Conservation (phyloP, 2,797 vertebrate genomes). For the Scleropages formosus region DNA sequence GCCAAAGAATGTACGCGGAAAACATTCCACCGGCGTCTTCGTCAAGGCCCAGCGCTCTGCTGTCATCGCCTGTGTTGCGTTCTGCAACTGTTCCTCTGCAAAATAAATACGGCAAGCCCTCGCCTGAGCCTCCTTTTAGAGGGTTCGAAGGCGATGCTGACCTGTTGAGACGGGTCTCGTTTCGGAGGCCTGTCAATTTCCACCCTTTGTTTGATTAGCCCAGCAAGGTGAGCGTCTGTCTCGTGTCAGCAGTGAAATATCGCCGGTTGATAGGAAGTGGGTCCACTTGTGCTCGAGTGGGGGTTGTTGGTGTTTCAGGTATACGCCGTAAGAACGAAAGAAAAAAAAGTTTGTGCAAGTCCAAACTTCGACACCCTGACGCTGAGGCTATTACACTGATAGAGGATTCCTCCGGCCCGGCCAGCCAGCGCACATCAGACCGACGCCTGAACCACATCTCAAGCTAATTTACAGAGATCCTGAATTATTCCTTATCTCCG, state of each 20-base stretch:
- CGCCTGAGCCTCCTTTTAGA: constrained; percentile 54
- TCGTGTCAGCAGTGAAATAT: constrained; percentile 66
- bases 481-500: constrained; percentile 73
- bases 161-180: constrained; percentile 55
- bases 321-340: neutral
- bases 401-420: constrained; percentile 61
- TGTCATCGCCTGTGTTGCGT: constrained; percentile 50
- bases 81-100: constrained; percentile 56
- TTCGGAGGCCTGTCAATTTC: constrained; percentile 43
- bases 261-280: constrained; percentile 54
- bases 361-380: constrained; percentile 65
- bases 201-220: constrained; percentile 64
- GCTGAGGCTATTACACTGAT: constrained; percentile 69
- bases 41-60: constrained; percentile 28
- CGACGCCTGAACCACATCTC: constrained; percentile 69
- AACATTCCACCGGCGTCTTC: constrained; percentile 30
- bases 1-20: neutral
- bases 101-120: constrained; percentile 58
- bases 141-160: constrained; percentile 58
- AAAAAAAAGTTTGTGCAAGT: constrained; percentile 43
- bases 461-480: constrained; percentile 80
- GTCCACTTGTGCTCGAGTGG: neutral
- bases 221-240: constrained; percentile 28
- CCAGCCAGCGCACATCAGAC: constrained; percentile 54
- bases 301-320: neutral